phyloP scores from a whole-genome alignment of 2,888 invertebrate genomes.

The Alsophila aescularia region DNA sequence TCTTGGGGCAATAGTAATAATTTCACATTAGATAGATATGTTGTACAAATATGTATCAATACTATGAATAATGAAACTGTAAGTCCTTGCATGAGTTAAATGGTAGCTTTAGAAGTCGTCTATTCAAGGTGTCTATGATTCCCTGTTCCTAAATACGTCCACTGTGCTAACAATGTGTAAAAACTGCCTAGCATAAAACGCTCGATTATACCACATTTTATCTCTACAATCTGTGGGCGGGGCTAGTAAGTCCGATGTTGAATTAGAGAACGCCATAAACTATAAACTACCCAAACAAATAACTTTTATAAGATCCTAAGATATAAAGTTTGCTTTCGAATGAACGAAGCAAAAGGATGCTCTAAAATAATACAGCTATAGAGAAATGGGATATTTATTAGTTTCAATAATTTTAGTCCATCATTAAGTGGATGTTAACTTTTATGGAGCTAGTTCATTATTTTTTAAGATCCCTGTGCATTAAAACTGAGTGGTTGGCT shows the following conservation, averaged over 20 bases:
- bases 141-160: conserved; percentile 19
- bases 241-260: conserved; percentile 36
- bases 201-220: conserved; percentile 76
- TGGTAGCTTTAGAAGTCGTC: too few relatives aligned
- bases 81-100: too few relatives aligned
- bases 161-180: conserved; percentile 69
- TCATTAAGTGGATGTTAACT: neutral
- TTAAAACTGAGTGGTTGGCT: neutral
- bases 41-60: too few relatives aligned
- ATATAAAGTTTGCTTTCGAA: neutral
- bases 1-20: too few relatives aligned
- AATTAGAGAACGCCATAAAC: conserved; percentile 49
- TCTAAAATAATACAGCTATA: conserved; percentile 54
- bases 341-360: conserved; percentile 3
- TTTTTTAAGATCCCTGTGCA: neutral
- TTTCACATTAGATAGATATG: too few relatives aligned
- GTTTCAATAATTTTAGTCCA: neutral
- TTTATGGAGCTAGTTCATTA: neutral
- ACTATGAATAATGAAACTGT: too few relatives aligned
- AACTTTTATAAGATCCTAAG: conserved; percentile 3
- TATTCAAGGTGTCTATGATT: neutral
- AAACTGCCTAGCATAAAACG: conserved; percentile 75
- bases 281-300: conserved; percentile 12
- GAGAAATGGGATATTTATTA: conserved; percentile 13
- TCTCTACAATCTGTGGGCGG: conserved; percentile 78